Evolutionary conservation across 2,888 invertebrate genomes (phyloP), one percentile per base, ranked within the genome.

Genomic region (Orthonevra nobilis): DNA sequence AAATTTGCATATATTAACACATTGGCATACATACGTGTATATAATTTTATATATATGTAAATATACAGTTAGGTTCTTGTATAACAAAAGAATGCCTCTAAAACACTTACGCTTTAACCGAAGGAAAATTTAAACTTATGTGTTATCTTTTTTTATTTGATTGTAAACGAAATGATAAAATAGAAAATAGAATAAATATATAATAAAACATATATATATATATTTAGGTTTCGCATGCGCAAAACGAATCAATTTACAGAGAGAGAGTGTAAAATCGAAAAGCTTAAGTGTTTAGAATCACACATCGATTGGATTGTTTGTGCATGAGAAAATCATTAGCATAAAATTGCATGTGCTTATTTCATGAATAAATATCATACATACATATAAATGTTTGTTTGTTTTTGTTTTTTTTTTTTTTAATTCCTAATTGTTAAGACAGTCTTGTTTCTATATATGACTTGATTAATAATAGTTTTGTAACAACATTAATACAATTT

Each of bases 381-480:
- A 73, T 60, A 66, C 54, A 60, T 60, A 52, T 44, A 64, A 63
- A 30, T 72, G 23, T 48, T n/a, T 63, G 34, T 28, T 63, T 52
- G 17, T 60, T 26, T 58, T 58, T 48, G 19, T 15, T 46, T 75
- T 70, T 10, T n/a, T n/a, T n/a, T n/a, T n/a, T 15, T 66, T 66
- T 68, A 68, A 73, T 79, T 73, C 79, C 79, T 79, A 79, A 79
- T 73, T 73, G 40, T 79, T 83, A 82, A 81, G 83, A 83, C 83
- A 83, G 83, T 83, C 83, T 83, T 83, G 66, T 83, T 83, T 81
- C 72, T 83, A 82, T 72, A 75, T 72, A 81, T 73, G 61, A 79
- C 73, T 79, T 73, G 79, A 73, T 79, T 79, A 79, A 79, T 73
- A 79, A 60, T 79, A 73, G 73, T 68, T 73, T 48, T 64, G 3